Evolutionary conservation across 2,888 invertebrate genomes (phyloP), one percentile per base, ranked within the genome.

Genomic region (Nemoura dubitans): DNA sequence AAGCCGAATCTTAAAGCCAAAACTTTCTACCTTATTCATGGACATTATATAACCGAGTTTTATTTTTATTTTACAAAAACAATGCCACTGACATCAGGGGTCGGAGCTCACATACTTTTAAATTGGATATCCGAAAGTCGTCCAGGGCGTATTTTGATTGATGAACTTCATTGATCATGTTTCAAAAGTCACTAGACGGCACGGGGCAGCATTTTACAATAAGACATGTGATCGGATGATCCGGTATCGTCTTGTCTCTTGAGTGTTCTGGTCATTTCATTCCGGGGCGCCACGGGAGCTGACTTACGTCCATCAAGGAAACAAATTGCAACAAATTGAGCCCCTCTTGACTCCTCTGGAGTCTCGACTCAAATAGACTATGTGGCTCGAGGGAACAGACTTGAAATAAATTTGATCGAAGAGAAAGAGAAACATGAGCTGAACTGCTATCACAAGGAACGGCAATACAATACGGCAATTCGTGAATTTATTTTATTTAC

Each of bases 251-350:
- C 36, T 36, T 36, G 36, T 36, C 59, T 59, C 59, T 81, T 28
- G 81, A 81, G 81, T 81, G 81, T 28, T 81, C 28, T 81, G 81
- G 81, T 81, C 81, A 81, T 81, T 81, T 81, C 28, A 81, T 81
- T 81, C 29, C 6, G n/a, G 6, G 28, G 7, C 30, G 2, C 81
- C 30, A n/a, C n/a, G 27, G 28, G 30, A 30, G 30, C 81, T 10
- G 26, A 81, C 81, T 78, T 59, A 26, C 25, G 28, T 81, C 81
- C 29, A 30, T 81, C 81, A 81, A 81, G 30, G 16, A 28, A 81
- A 81, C 30, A 81, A 29, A 81, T 81, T n/a, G 28, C 78, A 27
- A 28, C 26, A 27, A 78, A 78, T 26, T 78, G 78, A 78, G 59
- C 21, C 59, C 16, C 59, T 59, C 59, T 21, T 14, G 21, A 21